A percentile compares a stretch with the other conserved stretches of the same genome.
phyloP scores from a whole-genome alignment of 2,797 vertebrate species.

The Notolabrus celidotus region DNA sequence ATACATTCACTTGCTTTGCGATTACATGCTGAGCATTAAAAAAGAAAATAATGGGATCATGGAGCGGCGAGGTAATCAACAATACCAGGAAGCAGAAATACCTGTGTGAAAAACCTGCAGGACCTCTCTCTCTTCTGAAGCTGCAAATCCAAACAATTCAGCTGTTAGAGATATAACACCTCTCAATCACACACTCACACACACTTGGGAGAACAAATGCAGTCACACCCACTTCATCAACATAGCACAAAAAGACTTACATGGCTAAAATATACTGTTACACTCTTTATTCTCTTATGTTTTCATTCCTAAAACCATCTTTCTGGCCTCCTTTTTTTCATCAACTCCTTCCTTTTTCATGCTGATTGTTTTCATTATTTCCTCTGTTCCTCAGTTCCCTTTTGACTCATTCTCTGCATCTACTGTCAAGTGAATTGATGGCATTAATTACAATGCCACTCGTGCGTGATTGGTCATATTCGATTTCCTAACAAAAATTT shows the following conservation, averaged over 20 bases:
- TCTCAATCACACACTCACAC: conserved; percentile 26
- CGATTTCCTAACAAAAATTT: conserved; percentile 62
- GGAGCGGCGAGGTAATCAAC: conserved; percentile 67
- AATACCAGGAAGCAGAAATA: conserved; percentile 83
- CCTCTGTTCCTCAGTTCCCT: conserved; percentile 22
- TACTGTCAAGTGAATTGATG: conserved; percentile 60
- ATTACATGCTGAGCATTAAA: conserved; percentile 65
- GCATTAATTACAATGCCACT: conserved; percentile 71
- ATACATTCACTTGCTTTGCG: conserved; percentile 33
- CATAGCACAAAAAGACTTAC: conserved; percentile 35
- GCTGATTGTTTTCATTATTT: conserved; percentile 39
- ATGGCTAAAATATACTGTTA: conserved; percentile 43
- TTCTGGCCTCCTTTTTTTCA: neutral
- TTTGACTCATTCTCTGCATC: conserved; percentile 46
- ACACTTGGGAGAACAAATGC: neutral
- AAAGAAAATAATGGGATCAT: conserved; percentile 20
- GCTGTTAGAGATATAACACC: conserved; percentile 72
- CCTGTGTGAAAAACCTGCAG: conserved; percentile 98
- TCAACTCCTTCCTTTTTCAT: conserved; percentile 1
- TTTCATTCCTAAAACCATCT: conserved; percentile 25
- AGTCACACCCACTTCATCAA: conserved; percentile 53
- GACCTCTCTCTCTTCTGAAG: conserved; percentile 99
- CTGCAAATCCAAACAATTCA: conserved; percentile 91
- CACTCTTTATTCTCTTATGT: conserved; percentile 25
- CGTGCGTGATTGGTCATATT: conserved; percentile 65